A percentile compares a stretch with the other conserved stretches of the same genome.
Conservation (phyloP, 2,797 vertebrate species). For the Sylvia borin region DNA sequence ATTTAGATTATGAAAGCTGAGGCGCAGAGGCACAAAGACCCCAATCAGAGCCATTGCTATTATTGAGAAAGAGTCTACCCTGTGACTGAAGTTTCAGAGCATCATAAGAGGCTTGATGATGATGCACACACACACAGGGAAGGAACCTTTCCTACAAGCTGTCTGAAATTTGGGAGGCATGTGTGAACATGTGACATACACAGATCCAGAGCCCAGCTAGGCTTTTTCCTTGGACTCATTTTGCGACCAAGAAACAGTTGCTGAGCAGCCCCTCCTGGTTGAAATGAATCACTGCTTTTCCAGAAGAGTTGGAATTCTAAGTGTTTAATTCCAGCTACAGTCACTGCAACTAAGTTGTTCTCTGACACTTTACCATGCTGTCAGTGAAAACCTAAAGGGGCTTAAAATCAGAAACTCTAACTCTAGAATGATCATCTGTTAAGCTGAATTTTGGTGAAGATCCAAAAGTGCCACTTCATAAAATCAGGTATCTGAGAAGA, state of each 20-base stretch:
- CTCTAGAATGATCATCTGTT: background rate
- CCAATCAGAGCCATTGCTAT: background rate
- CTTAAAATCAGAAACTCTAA: background rate
- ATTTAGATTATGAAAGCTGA: background rate
- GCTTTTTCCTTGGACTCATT: background rate
- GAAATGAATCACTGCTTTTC: constrained; percentile 8
- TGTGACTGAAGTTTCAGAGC: background rate
- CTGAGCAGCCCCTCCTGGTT: constrained; percentile 56
- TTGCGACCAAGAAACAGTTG: background rate
- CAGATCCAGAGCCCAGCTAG: background rate
- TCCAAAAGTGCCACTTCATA: background rate
- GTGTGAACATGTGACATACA: background rate
- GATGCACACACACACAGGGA: background rate
- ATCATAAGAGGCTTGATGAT: background rate
- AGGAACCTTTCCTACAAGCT: background rate
- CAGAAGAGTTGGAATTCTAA: background rate
- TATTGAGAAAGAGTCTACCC: background rate
- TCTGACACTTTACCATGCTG: background rate
- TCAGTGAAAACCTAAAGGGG: background rate
- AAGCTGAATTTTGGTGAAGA: background rate
- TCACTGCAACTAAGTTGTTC: background rate
- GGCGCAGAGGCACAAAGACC: background rate
- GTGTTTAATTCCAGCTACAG: background rate
- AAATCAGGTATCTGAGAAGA: background rate
- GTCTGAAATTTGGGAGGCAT: background rate